A percentile compares a stretch with the other conserved stretches of the same genome.
phyloP scores from a whole-genome alignment of 2,113 vertebrate genomes.

The Toxotes chatareus region DNA sequence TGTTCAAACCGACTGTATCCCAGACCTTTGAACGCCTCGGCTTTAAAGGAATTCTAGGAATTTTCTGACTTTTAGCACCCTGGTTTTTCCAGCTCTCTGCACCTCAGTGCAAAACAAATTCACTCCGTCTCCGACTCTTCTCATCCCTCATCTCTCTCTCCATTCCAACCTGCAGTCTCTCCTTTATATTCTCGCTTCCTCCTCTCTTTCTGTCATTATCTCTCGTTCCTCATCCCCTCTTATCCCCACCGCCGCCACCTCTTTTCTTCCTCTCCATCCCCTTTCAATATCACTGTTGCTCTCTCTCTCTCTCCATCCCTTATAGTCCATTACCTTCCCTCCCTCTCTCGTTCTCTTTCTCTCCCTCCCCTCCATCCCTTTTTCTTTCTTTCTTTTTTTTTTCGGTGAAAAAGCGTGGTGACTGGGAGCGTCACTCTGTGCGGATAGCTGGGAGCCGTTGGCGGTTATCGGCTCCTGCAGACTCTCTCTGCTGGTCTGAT shows the following conservation, averaged over 20 bases:
- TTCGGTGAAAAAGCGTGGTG: conserved; percentile 66
- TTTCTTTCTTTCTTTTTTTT: conserved; percentile 10
- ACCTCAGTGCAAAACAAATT: background rate
- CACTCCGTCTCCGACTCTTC: conserved; percentile 13
- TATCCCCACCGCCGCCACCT: conserved; percentile 26
- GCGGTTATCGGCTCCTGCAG: conserved; percentile 95
- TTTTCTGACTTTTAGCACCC: background rate
- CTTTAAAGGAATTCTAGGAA: conserved; percentile 22
- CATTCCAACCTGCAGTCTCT: conserved; percentile 44
- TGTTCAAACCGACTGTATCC: background rate
- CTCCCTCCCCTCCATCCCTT: conserved; percentile 5
- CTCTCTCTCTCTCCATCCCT: conserved; percentile 50
- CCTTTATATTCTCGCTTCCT: conserved; percentile 43
- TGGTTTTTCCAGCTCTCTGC: background rate
- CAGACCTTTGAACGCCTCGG: background rate
- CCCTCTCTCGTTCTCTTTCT: conserved; percentile 7
- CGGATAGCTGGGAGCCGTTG: conserved; percentile 93
- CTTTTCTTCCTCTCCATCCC: conserved; percentile 48
- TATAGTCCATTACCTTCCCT: conserved; percentile 55
- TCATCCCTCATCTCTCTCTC: conserved; percentile 15
- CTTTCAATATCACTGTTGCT: conserved; percentile 46
- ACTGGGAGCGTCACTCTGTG: conserved; percentile 87
- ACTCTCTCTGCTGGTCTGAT: conserved; percentile 92
- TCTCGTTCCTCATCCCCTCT: conserved; percentile 49
- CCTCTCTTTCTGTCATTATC: conserved; percentile 59